Conservation (phyloP, 2,797 vertebrate genomes). For the Prionace glauca region DNA sequence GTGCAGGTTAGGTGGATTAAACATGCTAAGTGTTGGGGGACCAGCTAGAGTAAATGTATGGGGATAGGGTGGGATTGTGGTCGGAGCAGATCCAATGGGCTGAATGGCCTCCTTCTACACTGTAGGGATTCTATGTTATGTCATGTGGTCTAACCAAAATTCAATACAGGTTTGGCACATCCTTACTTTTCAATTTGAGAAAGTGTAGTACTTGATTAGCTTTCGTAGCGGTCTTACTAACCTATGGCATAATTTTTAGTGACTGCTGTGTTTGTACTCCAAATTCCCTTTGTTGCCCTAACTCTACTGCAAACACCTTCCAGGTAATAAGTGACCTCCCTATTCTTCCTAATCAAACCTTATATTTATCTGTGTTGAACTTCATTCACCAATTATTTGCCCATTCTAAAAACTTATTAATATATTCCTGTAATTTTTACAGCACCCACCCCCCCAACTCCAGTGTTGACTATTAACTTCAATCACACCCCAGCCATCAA, state of each 20-base stretch:
- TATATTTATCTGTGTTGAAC: not conserved
- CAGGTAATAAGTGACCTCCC: not conserved
- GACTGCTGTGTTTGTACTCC: not conserved
- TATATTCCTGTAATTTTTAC: not conserved
- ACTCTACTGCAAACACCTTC: not conserved
- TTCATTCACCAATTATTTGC: not conserved
- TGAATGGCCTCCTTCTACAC: no score
- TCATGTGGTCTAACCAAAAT: not conserved
- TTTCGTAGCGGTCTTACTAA: not conserved
- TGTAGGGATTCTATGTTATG: no score
- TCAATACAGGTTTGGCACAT: not conserved
- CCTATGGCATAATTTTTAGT: not conserved
- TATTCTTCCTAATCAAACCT: not conserved
- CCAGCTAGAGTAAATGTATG: no score
- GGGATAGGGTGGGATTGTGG: no score
- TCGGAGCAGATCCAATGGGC: no score
- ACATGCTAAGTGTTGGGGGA: no score
- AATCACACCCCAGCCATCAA: not conserved
- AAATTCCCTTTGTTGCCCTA: not conserved
- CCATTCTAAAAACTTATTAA: no score
- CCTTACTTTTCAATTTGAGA: not conserved
- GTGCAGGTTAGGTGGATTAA: no score
- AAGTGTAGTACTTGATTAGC: not conserved
- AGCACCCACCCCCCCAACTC: not conserved
- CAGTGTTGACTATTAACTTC: not conserved